phyloP scores from a whole-genome alignment of 1,140 invertebrate genomes.

The Scaptomyza pallida region DNA sequence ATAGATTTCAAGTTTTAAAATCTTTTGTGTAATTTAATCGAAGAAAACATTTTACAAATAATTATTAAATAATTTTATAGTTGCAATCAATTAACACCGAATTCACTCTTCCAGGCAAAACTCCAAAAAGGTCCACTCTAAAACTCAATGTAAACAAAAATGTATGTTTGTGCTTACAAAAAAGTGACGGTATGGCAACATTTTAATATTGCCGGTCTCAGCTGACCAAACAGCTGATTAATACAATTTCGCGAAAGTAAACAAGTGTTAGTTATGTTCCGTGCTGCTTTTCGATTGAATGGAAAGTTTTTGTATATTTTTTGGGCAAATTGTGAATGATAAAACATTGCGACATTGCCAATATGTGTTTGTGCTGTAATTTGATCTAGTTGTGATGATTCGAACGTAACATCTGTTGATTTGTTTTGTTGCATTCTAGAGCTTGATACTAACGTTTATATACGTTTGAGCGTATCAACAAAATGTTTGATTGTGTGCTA shows the following conservation, averaged over 20 bases:
- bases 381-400: slow-evolving; percentile 33
- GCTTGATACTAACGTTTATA: slow-evolving; percentile 5
- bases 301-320: slow-evolving; percentile 26
- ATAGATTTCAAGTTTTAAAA: neutral
- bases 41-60: neutral
- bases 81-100: no score
- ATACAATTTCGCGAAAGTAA: slow-evolving; percentile 1
- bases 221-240: slow-evolving; percentile 33
- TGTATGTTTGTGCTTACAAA: neutral
- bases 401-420: neutral
- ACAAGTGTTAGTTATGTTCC: slow-evolving; percentile 33
- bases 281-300: no score
- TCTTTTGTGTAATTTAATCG: neutral
- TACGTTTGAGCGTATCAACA: slow-evolving; percentile 6
- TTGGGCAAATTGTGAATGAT: neutral
- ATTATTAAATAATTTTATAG: no score
- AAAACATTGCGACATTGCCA: slow-evolving; percentile 2
- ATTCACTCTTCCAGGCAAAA: no score
- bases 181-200: slow-evolving; percentile 13
- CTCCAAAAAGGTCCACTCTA: slow-evolving; percentile 7
- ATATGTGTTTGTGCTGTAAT: neutral
- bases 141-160: slow-evolving; percentile 4
- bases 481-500: neutral
- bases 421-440: neutral
- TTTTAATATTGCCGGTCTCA: slow-evolving; percentile 6